A percentile compares a stretch with the other conserved stretches of the same genome.
These are phyloP conservation scores for Scrobipalpa costella DNA, from an alignment of 2,888 invertebrate species.

Conservation along the genomic window DNA sequence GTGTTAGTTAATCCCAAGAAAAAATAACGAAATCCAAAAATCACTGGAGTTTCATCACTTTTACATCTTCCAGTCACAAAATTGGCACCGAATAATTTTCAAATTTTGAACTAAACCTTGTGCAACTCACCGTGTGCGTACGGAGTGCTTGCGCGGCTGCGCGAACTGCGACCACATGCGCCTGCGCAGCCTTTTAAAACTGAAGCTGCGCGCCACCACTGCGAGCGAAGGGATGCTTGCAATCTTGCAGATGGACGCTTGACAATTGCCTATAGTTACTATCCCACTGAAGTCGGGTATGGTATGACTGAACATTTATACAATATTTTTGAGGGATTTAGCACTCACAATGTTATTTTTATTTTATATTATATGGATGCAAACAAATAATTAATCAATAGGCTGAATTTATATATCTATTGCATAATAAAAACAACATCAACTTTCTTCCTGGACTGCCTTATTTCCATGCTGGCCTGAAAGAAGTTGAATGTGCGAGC, in stretches of 20 bases:
- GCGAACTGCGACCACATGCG: conserved; percentile 58
- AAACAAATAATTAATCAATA: too few species aligned
- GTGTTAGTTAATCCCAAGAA: background rate
- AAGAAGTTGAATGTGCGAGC: too few species aligned
- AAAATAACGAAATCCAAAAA: conserved; percentile 1
- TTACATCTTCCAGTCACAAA: background rate
- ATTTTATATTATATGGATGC: too few species aligned
- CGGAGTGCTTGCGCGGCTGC: conserved; percentile 58
- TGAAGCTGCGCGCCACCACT: conserved; percentile 57
- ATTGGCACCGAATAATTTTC: background rate
- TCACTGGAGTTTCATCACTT: background rate
- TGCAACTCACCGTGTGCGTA: conserved; percentile 73
- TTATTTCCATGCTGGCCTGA: too few species aligned
- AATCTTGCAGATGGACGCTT: conserved; percentile 28
- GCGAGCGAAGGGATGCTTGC: conserved; percentile 49
- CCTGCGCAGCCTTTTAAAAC: conserved; percentile 59
- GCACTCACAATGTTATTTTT: too few species aligned
- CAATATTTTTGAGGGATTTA: background rate
- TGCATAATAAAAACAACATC: too few species aligned
- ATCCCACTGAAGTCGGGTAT: background rate
- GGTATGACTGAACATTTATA: background rate
- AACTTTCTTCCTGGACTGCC: too few species aligned
- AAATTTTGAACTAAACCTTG: background rate
- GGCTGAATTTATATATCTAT: too few species aligned
- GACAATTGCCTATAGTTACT: background rate